Evolutionary conservation across 2,797 vertebrate species (phyloP), one percentile per base, ranked within the genome.

Genomic region (Chaetodon trifasciatus): DNA sequence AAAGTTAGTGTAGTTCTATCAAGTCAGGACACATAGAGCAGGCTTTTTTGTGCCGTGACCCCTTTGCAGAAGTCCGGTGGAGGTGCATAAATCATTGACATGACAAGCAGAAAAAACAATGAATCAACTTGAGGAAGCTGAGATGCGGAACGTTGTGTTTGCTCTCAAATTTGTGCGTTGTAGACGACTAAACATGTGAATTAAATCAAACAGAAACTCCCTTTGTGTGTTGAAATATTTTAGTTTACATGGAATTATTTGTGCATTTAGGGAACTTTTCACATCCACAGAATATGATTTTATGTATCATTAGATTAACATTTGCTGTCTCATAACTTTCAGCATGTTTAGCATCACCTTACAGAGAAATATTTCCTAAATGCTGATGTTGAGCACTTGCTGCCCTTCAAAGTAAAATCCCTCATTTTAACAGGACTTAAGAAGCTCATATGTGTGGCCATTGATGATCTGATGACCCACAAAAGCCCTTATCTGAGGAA

Each of bases 11-110:
- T 16, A 46, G 74, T 49, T 85, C 66, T 77, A 32, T 86, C 65
- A 69, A 66, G 81, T 88, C 85, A 76, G 56, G 70, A 79, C 65
- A 60, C 65, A 69, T 77, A 32, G 44, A 35, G 70, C 6, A 17
- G 19, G 4, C 7, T 19, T 69, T 65, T 70, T 79, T 67, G 44
- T n/a, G n/a, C n/a, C n/a, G n/a, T 81, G 63, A 63, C 60, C 70
- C 76, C 39, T 75, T 53, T 52, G 44, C 66, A 66, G 37, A 78
- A 85, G 75, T 62, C 67, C 60, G 40, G 44, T 7, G 2, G 44
- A 50, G 23, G 46, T 55, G 40, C 49, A 74, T 75, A 55, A 77
- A 86, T 81, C 78, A 69, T 49, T 60, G 40, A 65, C 1, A 7
- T 21, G 50, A 72, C 21, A 72, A 21, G 23, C 13, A 52, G 21